Conservation (phyloP, 2,113 vertebrate species). For the Cheirogaleus medius region DNA sequence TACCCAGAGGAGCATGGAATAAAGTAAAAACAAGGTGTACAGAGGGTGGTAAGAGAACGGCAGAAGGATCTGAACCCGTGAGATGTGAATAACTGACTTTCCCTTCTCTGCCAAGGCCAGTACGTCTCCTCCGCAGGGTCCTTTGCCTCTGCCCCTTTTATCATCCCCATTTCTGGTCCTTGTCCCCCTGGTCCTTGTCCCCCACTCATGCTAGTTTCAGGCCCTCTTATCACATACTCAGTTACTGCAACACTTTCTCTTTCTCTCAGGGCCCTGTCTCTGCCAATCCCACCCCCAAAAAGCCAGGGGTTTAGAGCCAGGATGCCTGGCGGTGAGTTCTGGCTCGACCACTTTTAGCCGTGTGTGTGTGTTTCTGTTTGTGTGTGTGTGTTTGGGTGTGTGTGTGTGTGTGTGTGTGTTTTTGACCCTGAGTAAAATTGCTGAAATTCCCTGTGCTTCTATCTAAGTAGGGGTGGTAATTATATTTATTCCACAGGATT, state of each 20-base stretch:
- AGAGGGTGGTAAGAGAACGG: background rate
- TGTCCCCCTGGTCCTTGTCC: too few species aligned
- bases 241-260: background rate
- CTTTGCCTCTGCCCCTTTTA: background rate
- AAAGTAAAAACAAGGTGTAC: too few species aligned
- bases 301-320: background rate
- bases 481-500: background rate
- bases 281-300: background rate
- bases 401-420: background rate
- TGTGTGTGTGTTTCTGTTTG: background rate
- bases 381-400: background rate
- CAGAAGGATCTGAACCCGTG: background rate
- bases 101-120: background rate
- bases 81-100: too few species aligned
- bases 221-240: background rate
- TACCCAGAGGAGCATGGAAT: background rate
- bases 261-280: background rate
- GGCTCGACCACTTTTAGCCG: background rate
- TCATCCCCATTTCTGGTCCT: background rate
- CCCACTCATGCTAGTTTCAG: background rate
- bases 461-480: background rate
- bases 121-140: rapidly evolving
- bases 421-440: background rate
- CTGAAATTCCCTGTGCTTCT: background rate
- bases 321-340: background rate